phyloP scores from a whole-genome alignment of 2,113 vertebrate species.

The Atherinomorus stipes region DNA sequence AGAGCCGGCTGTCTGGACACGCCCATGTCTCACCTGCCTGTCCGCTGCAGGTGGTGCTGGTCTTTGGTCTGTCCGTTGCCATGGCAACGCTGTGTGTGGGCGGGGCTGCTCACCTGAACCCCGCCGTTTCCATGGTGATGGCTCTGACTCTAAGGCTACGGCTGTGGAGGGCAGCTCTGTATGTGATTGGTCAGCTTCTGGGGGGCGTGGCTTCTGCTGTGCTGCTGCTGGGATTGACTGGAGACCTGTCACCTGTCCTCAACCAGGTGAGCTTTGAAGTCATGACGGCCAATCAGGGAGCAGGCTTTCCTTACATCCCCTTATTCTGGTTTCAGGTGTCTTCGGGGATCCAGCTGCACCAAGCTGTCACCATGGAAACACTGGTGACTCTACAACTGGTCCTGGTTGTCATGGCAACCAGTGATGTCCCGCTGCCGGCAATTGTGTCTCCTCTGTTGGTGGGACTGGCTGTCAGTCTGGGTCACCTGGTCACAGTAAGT shows the following conservation, averaged over 20 bases:
- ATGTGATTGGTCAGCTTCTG: conserved; percentile 19
- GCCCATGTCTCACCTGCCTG: not conserved
- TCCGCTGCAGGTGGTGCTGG: conserved; percentile 13
- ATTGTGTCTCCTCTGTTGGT: conserved; percentile 3
- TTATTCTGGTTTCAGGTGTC: not conserved
- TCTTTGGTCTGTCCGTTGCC: conserved; percentile 31
- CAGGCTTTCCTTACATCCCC: not conserved
- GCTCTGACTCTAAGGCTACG: conserved; percentile 2
- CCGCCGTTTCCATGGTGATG: conserved; percentile 18
- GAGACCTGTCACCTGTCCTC: conserved; percentile 1
- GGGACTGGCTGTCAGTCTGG: conserved; percentile 27
- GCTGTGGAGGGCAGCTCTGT: conserved; percentile 12
- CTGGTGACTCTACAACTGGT: conserved; percentile 22
- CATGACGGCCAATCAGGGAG: not conserved
- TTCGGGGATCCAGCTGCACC: not conserved
- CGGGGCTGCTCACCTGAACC: conserved; percentile 19
- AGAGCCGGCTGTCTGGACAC: not conserved
- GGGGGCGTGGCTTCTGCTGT: conserved; percentile 19
- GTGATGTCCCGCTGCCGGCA: not conserved
- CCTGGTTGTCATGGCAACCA: conserved; percentile 14
- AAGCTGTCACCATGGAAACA: conserved; percentile 4
- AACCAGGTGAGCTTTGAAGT: conserved; percentile 14
- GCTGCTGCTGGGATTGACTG: conserved; percentile 6
- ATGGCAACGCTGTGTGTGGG: conserved; percentile 13
- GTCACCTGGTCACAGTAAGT: conserved; percentile 38